Percentiles rank a stretch among this genome's conserved stretches.
These are phyloP conservation scores for Cladorhizidae sp. DNA, from an alignment of 37 sponge, comb jelly and placozoan species.

Conservation along the genomic window DNA sequence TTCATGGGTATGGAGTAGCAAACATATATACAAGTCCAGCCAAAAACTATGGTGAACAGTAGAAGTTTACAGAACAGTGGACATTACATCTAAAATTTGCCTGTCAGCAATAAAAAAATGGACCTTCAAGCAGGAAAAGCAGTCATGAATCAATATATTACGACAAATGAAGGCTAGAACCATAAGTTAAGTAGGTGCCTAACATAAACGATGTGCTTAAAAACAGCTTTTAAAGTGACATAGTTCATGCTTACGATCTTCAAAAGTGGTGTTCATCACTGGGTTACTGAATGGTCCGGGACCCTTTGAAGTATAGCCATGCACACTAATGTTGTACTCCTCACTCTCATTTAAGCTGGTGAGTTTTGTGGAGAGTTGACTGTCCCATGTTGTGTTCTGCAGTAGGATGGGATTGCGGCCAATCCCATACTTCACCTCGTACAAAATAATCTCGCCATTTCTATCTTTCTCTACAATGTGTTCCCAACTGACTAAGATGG, in stretches of 20 bases:
- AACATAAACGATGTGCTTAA: not conserved
- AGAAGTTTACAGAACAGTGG: too few relatives aligned
- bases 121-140: too few relatives aligned
- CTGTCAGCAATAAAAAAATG: too few relatives aligned
- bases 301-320: slow-evolving; percentile 29
- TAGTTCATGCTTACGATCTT: slow-evolving; percentile 8
- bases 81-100: too few relatives aligned
- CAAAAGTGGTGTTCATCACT: not conserved
- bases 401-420: not conserved
- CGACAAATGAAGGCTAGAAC: too few relatives aligned
- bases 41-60: too few relatives aligned
- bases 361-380: not conserved
- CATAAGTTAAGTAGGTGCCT: not conserved
- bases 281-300: slow-evolving; percentile 19
- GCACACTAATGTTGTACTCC: slow-evolving; percentile 23
- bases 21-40: too few relatives aligned
- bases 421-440: slow-evolving; percentile 19
- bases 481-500: slow-evolving; percentile 24
- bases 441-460: slow-evolving; percentile 38
- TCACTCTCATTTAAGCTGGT: slow-evolving; percentile 14
- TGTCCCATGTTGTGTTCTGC: not conserved
- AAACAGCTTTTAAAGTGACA: not conserved
- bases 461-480: not conserved
- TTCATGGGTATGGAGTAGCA: too few relatives aligned
- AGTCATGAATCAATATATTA: too few relatives aligned